Conservation (phyloP, 2,888 invertebrate species). For the Brachyptera risi region DNA sequence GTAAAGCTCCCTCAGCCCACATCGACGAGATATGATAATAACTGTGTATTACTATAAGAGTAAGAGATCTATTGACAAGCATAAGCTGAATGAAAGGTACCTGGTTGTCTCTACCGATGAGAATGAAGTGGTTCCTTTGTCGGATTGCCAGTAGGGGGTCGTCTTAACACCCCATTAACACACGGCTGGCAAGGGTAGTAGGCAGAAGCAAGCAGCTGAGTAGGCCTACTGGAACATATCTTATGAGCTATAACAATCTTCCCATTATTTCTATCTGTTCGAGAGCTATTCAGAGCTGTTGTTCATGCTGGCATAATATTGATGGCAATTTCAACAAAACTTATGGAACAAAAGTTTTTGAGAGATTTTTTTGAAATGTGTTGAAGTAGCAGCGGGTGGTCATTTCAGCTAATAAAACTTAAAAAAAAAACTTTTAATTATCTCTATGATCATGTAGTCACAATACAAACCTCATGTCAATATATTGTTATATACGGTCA, state of each 20-base stretch:
- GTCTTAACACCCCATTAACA: slow-evolving; percentile 26
- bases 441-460: no score
- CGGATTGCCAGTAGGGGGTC: slow-evolving; percentile 19
- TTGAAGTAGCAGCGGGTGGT: not conserved
- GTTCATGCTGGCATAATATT: slow-evolving; percentile 3
- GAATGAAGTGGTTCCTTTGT: slow-evolving; percentile 24
- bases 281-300: not conserved
- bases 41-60: not conserved
- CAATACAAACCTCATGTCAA: no score
- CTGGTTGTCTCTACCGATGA: not conserved
- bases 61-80: slow-evolving; percentile 11
- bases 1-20: slow-evolving; percentile 4
- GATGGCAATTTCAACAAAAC: not conserved
- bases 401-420: not conserved
- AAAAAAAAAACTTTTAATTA: no score
- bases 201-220: not conserved
- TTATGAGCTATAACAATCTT: not conserved
- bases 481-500: no score
- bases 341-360: not conserved
- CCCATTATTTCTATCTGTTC: not conserved
- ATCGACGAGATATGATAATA: slow-evolving; percentile 15
- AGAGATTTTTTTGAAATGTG: not conserved
- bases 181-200: not conserved
- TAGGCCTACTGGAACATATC: not conserved
- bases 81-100: slow-evolving; percentile 12